A percentile compares a stretch with the other conserved stretches of the same genome.
Evolutionary conservation across 2,113 vertebrate species (phyloP).

Genomic region (Rissa tridactyla): DNA sequence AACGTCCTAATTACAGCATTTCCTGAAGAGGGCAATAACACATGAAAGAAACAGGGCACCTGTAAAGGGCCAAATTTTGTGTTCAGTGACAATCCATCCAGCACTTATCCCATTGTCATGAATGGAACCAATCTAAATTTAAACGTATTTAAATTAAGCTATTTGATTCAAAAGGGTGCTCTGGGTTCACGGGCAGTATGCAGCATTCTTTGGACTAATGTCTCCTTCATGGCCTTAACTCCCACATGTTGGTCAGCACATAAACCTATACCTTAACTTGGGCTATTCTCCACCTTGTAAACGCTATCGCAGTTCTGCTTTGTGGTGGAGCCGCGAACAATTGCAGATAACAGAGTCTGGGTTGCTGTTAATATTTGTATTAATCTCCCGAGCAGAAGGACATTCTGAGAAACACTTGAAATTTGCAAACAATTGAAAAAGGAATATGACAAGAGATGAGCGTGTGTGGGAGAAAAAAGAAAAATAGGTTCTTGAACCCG

Average conservation of each 20-base stretch:
- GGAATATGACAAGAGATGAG: constrained; percentile 69
- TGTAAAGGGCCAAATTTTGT: not conserved
- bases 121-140: not conserved
- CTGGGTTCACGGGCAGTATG: not conserved
- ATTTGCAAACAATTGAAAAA: constrained; percentile 58
- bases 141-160: not conserved
- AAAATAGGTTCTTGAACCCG: constrained; percentile 73
- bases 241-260: not conserved
- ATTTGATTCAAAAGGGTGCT: not conserved
- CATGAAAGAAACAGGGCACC: not conserved
- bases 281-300: not conserved
- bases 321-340: not conserved
- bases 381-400: constrained; percentile 32
- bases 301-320: not conserved
- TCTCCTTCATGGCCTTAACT: not conserved
- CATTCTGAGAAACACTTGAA: constrained; percentile 47
- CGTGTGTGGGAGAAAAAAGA: constrained; percentile 67
- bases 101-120: not conserved
- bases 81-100: not conserved
- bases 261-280: not conserved
- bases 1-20: not conserved
- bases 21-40: not conserved
- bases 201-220: not conserved
- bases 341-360: not conserved
- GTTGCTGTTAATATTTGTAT: not conserved